These are phyloP conservation scores for Leptoclinus maculatus DNA, from an alignment of 2,797 vertebrate genomes.

Conservation along the genomic window DNA sequence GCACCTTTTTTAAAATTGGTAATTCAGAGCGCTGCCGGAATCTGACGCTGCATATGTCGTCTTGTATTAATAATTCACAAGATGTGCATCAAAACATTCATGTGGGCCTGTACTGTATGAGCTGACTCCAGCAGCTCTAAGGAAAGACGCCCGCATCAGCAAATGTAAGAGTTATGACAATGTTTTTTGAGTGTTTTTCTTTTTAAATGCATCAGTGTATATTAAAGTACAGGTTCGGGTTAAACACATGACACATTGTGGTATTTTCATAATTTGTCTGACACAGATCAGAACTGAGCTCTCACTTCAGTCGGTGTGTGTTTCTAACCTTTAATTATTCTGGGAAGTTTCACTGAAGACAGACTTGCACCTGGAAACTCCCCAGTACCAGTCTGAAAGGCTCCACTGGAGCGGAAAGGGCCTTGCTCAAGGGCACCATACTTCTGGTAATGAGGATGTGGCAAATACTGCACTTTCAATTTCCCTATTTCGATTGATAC, in stretches of 20 bases:
- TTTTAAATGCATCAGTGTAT: neutral
- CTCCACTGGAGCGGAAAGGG: neutral
- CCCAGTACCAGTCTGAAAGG: neutral
- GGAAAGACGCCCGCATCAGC: neutral
- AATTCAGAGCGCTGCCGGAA: conserved; percentile 1
- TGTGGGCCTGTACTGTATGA: neutral
- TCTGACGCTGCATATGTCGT: neutral
- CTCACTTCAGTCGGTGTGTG: neutral
- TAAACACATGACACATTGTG: neutral
- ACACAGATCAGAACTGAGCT: neutral
- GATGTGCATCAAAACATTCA: neutral
- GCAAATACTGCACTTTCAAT: neutral
- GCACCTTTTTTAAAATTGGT: neutral
- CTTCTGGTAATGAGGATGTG: neutral
- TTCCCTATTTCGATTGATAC: neutral
- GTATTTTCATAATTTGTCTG: neutral
- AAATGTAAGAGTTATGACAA: neutral
- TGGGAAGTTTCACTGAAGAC: neutral
- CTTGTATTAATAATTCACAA: conserved; percentile 23
- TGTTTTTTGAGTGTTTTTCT: neutral
- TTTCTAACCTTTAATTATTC: neutral
- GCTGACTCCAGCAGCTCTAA: neutral
- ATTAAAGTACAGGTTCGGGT: neutral
- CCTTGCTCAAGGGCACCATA: neutral
- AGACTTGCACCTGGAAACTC: neutral